Evolutionary conservation across 2,888 invertebrate species (phyloP).

Genomic region (Agrochola lota): DNA sequence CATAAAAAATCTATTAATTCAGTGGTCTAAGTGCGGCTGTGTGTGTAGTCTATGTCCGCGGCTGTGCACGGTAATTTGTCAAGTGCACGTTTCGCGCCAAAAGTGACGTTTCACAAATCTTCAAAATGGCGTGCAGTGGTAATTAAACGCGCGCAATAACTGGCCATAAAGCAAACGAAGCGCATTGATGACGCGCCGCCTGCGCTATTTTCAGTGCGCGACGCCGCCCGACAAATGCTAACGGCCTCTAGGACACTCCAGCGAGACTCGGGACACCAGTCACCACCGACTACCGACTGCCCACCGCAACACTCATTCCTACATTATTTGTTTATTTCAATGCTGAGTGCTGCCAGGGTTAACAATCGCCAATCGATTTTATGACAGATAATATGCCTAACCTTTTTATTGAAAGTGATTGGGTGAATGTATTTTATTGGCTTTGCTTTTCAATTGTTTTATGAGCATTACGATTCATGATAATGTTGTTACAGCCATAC

Average conservation of each 20-base stretch:
- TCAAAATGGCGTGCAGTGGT: slow-evolving; percentile 83
- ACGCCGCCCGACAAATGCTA: slow-evolving; percentile 89
- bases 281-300: slow-evolving; percentile 29
- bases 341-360: slow-evolving; percentile 47
- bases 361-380: slow-evolving; percentile 52
- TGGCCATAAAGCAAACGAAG: slow-evolving; percentile 87
- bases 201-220: slow-evolving; percentile 86
- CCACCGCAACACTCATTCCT: slow-evolving; percentile 57
- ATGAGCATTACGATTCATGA: slow-evolving; percentile 14
- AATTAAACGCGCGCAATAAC: slow-evolving; percentile 89
- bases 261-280: slow-evolving; percentile 67
- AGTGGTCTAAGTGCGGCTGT: slow-evolving; percentile 62
- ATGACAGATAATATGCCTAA: slow-evolving; percentile 46
- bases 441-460: slow-evolving; percentile 38
- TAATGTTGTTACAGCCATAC: slow-evolving; percentile 8
- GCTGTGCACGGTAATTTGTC: slow-evolving; percentile 78
- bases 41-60: slow-evolving; percentile 57
- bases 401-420: slow-evolving; percentile 50
- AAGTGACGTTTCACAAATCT: slow-evolving; percentile 87
- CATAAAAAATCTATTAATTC: slow-evolving; percentile 65
- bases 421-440: slow-evolving; percentile 24
- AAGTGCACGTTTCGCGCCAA: slow-evolving; percentile 83
- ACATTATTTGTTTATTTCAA: slow-evolving; percentile 63
- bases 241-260: slow-evolving; percentile 89
- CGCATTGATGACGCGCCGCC: slow-evolving; percentile 86